Base-by-base conservation (phyloP, 2,113 vertebrate species). In the Tragelaphus scriptus region DNA sequence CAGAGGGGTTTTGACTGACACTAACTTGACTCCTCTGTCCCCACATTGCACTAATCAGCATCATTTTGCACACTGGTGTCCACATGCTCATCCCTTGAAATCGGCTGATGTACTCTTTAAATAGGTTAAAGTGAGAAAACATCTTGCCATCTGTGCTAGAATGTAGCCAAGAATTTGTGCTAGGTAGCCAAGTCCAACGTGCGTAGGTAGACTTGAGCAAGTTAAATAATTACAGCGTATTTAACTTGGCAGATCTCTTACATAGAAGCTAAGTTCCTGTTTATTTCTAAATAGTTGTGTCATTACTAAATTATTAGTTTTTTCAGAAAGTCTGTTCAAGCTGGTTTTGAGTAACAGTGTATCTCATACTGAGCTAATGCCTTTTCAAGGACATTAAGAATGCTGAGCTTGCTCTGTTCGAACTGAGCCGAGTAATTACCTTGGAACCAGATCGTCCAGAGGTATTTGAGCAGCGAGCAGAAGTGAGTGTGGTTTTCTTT, bases 381-480 rank as follows among this genome's bases (percentile, higher is more conserved):
- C 65, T 97, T 98, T 98, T 99, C 96, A 99, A 99, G 99, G 99
- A 99, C 97, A 99, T 99, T 97, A 99, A 99, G 98, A 99, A 99
- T 86, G 99, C 99, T 96, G 99, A 99, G 95, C 98, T 99, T 98
- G 99, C 99, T 65, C 98, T 99, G 59, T 99, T 99, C 88, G 99
- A 99, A 98, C 99, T 99, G 94, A 99, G 99, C 98, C 98, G 99
- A 97, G 99, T 99, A 96, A 99, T 99, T 96, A 98, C 99, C 63
- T 98, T 99, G 82, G 99, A 99, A 98, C 99, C 99, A 28, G 99
- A 99, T 98, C 99, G 98, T 98, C 99, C 99, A 13, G 99, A 99
- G 99, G 99, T 99, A 79, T 99, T 99, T 96, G 99, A 99, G 92
- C 99, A 99, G 98, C 99, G 99, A 98, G 99, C 99, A 21, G 99